These are phyloP conservation scores for Oryzias celebensis DNA, from an alignment of 2,113 vertebrate species.

Conservation along the genomic window DNA sequence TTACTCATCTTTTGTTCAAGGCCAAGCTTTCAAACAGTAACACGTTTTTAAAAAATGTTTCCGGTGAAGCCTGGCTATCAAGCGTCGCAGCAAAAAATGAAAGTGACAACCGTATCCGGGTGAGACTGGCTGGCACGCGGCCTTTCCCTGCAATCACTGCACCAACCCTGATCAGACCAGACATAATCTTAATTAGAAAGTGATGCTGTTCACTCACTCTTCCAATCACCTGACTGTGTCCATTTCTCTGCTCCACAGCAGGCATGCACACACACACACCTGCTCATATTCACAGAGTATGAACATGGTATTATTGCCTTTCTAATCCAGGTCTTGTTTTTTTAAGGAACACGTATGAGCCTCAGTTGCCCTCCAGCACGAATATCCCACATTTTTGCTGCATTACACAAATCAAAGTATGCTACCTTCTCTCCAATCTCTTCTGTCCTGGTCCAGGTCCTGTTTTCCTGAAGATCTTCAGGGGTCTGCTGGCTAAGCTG, in stretches of 20 bases:
- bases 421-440: conserved; percentile 65
- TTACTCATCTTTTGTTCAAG: conserved; percentile 29
- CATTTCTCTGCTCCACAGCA: conserved; percentile 19
- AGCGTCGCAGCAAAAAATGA: conserved; percentile 51
- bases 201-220: conserved; percentile 41
- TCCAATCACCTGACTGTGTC: conserved; percentile 48
- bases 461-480: conserved; percentile 45
- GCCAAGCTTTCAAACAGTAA: conserved; percentile 19
- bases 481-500: conserved; percentile 39
- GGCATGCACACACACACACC: conserved; percentile 14
- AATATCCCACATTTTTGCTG: no score
- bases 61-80: conserved; percentile 52
- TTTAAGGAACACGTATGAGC: neutral
- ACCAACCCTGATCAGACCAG: conserved; percentile 57
- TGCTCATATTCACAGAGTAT: conserved; percentile 14
- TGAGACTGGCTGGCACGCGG: conserved; percentile 45
- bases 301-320: neutral
- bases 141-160: conserved; percentile 46
- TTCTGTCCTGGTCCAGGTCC: conserved; percentile 27
- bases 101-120: conserved; percentile 67
- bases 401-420: neutral
- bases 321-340: neutral
- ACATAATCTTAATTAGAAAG: conserved; percentile 69
- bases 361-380: no score
- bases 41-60: conserved; percentile 22